These are phyloP conservation scores for Callocephalon fimbriatum DNA, from an alignment of 2,113 vertebrate genomes.

Conservation along the genomic window DNA sequence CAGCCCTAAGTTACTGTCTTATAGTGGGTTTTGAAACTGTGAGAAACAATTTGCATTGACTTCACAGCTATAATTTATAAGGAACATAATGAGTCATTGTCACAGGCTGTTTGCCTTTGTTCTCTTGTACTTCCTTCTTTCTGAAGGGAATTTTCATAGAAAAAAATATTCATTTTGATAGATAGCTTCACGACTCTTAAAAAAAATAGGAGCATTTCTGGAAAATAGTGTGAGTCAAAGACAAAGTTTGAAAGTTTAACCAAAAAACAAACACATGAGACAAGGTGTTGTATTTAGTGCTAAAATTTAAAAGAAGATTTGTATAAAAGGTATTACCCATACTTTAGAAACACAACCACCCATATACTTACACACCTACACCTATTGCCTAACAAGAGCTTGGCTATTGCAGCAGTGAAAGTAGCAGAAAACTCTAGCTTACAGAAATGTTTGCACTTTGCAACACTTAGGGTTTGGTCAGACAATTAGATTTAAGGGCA, in stretches of 20 bases:
- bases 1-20: constrained; percentile 59
- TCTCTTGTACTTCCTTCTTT: constrained; percentile 78
- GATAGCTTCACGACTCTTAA: constrained; percentile 34
- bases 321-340: neutral
- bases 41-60: constrained; percentile 66
- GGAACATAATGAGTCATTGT: constrained; percentile 78
- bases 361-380: neutral
- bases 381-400: constrained; percentile 23
- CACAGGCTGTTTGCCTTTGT: constrained; percentile 65
- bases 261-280: neutral
- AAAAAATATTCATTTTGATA: constrained; percentile 64
- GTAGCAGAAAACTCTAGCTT: constrained; percentile 31
- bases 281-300: neutral
- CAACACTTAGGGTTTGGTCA: constrained; percentile 5
- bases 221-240: constrained; percentile 54
- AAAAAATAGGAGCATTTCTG: constrained; percentile 48
- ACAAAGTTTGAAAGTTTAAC: constrained; percentile 30
- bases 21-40: constrained; percentile 61
- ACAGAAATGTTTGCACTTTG: constrained; percentile 35
- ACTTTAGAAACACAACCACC: neutral
- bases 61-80: constrained; percentile 76
- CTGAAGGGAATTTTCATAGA: constrained; percentile 77
- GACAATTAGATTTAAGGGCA: neutral
- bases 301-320: neutral
- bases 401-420: constrained; percentile 54